phyloP scores from a whole-genome alignment of 2,888 invertebrate genomes.

The Prostheceraeus crozeri region DNA sequence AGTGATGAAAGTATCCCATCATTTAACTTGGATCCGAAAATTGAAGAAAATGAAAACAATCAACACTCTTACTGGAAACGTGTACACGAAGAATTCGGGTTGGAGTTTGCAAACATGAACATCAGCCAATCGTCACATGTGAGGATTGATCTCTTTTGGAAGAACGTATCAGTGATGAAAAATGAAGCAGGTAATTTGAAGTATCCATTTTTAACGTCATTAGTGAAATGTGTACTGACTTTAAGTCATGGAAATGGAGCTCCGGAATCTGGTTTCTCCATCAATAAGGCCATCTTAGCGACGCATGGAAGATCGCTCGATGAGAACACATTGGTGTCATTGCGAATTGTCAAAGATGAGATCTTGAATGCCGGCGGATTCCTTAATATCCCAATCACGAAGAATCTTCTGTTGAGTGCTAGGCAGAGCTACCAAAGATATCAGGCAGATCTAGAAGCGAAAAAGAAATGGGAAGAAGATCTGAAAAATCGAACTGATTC shows the following conservation, averaged over 20 bases:
- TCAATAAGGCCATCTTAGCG: conserved; percentile 3
- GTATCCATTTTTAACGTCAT: conserved; percentile 13
- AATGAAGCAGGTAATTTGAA: not conserved
- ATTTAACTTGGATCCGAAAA: no score
- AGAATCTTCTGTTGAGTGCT: no score
- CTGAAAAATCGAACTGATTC: no score
- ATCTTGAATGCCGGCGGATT: conserved; percentile 4
- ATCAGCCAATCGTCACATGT: no score
- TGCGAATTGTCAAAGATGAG: conserved; percentile 23
- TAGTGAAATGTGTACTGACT: conserved; percentile 6
- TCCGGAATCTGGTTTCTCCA: conserved; percentile 10
- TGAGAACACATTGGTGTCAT: not conserved
- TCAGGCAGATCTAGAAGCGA: no score
- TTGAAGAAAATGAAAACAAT: no score
- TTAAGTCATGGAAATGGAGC: conserved; percentile 19
- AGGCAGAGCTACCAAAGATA: no score
- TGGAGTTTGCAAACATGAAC: conserved; percentile 2
- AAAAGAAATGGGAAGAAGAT: no score
- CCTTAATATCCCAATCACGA: conserved; percentile 7
- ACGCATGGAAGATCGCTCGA: conserved; percentile 15
- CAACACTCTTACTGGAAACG: conserved; percentile 19
- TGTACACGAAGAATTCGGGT: conserved; percentile 5
- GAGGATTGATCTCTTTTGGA: conserved; percentile 20
- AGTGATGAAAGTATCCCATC: no score
- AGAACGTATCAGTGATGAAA: not conserved